Percentiles rank a stretch among this genome's conserved stretches.
These are phyloP conservation scores for Leptopilina drosophilae DNA, from an alignment of 2,888 invertebrate genomes.

Conservation along the genomic window DNA sequence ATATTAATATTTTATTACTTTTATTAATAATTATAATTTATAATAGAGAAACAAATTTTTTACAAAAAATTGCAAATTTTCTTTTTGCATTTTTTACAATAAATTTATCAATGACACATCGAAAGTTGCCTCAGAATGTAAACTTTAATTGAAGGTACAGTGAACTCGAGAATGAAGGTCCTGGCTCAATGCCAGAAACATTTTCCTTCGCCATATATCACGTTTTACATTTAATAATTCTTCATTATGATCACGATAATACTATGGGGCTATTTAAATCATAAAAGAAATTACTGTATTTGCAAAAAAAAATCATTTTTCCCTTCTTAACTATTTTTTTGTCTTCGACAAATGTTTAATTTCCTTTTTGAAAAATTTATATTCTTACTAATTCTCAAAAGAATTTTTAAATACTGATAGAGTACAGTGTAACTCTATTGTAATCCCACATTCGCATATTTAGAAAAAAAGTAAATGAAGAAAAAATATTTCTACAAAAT, in stretches of 20 bases:
- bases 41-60: too few species aligned
- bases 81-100: neutral
- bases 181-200: conserved; percentile 28
- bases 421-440: too few species aligned
- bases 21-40: too few species aligned
- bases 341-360: too few species aligned
- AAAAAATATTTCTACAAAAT: too few species aligned
- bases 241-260: conserved; percentile 13
- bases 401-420: neutral
- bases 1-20: too few species aligned
- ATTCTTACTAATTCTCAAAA: neutral
- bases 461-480: too few species aligned
- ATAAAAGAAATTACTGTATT: neutral
- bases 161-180: conserved; percentile 13
- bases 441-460: too few species aligned
- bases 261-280: neutral
- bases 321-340: neutral
- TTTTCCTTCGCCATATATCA: conserved; percentile 22
- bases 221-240: conserved; percentile 13
- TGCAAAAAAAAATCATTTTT: conserved; percentile 1
- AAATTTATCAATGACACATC: neutral
- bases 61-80: too few species aligned
- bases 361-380: too few species aligned
- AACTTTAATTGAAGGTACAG: conserved; percentile 18
- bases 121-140: conserved; percentile 1